Evolutionary conservation across 2,888 invertebrate genomes (phyloP).

Genomic region (Ormyrus rosae): DNA sequence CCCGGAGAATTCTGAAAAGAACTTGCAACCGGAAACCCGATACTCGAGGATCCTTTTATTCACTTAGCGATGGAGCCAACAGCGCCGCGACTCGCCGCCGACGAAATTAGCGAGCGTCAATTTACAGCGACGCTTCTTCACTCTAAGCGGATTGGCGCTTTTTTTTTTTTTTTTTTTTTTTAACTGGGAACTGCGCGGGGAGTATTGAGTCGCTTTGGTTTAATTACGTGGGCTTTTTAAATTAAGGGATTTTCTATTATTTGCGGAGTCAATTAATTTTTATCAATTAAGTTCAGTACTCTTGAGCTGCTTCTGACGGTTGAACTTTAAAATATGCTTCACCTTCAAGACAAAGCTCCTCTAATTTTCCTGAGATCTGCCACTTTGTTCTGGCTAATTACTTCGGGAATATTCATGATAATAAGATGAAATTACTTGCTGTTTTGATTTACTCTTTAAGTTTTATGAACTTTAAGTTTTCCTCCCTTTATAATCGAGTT

Average conservation of each 20-base stretch:
- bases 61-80: background rate
- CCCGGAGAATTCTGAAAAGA: conserved; percentile 14
- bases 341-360: background rate
- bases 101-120: background rate
- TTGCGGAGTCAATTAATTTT: too few species aligned
- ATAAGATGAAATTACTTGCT: conserved; percentile 14
- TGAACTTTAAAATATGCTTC: too few species aligned
- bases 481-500: background rate
- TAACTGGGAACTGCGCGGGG: too few species aligned
- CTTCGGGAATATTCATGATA: conserved; percentile 27
- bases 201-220: too few species aligned
- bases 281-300: too few species aligned
- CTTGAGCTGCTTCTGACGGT: too few species aligned
- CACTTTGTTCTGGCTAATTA: conserved; percentile 17
- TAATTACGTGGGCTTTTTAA: too few species aligned
- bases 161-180: too few species aligned
- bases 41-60: conserved; percentile 35
- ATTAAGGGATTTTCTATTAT: too few species aligned
- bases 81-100: too few species aligned
- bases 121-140: background rate
- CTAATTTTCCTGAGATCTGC: conserved; percentile 16
- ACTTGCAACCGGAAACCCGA: conserved; percentile 1
- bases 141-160: background rate
- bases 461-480: background rate
- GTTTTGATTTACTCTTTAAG: background rate